Evolutionary conservation across 2,797 vertebrate species (phyloP).

Genomic region (Syncerus caffer): DNA sequence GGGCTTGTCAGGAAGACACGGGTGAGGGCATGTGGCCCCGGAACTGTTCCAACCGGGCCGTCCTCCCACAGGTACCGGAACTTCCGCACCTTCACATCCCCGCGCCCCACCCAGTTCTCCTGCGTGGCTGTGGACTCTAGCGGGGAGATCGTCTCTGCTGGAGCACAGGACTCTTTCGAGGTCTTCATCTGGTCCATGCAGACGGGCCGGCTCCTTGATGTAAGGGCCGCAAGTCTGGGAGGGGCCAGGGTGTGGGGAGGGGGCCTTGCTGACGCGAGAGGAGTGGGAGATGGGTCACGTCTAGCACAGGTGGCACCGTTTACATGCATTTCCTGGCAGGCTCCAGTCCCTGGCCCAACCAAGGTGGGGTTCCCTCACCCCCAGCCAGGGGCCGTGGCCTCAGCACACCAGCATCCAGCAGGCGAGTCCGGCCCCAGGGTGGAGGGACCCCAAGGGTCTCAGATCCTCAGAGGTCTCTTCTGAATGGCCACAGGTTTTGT

Average conservation of each 20-base stretch:
- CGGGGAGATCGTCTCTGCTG: slow-evolving; percentile 94
- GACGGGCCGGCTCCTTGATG: slow-evolving; percentile 95
- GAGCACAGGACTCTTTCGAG: slow-evolving; percentile 96
- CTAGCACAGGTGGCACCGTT: fast-evolving
- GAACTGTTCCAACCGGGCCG: not conserved
- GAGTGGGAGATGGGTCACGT: fast-evolving
- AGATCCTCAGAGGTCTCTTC: not conserved
- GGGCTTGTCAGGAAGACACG: not conserved
- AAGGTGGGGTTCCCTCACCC: not conserved
- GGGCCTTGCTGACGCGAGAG: fast-evolving
- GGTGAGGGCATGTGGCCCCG: not conserved
- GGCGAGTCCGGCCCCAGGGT: not conserved
- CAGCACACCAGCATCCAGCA: not conserved
- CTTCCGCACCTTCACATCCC: slow-evolving; percentile 96
- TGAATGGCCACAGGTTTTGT: slow-evolving; percentile 86
- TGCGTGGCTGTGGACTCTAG: slow-evolving; percentile 92
- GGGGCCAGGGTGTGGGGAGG: not conserved
- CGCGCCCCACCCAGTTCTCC: slow-evolving; percentile 93
- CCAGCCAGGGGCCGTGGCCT: not conserved
- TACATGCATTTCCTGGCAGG: no score
- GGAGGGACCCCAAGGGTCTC: fast-evolving
- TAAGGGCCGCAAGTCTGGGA: slow-evolving; percentile 67
- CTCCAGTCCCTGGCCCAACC: not conserved
- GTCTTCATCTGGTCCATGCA: slow-evolving; percentile 98
- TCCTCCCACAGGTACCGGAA: slow-evolving; percentile 91